A percentile compares a stretch with the other conserved stretches of the same genome.
phyloP scores from a whole-genome alignment of 2,888 invertebrate genomes.

The Hirtodrosophila trivittata region DNA sequence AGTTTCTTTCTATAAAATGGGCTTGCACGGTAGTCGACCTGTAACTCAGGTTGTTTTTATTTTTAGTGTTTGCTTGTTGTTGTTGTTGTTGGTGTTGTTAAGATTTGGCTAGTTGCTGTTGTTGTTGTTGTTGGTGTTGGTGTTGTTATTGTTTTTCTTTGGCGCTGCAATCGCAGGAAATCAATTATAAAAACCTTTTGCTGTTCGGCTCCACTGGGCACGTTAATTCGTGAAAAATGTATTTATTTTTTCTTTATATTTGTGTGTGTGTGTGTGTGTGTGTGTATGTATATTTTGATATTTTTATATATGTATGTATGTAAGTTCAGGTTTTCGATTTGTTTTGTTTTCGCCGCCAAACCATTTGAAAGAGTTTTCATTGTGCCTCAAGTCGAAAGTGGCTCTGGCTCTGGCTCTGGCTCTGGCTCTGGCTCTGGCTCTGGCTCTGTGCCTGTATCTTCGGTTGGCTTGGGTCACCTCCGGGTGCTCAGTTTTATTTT shows the following conservation, averaged over 20 bases:
- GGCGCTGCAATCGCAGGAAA: slow-evolving; percentile 69
- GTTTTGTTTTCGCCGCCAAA: slow-evolving; percentile 38
- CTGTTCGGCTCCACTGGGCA: slow-evolving; percentile 69
- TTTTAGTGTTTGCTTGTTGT: slow-evolving; percentile 10
- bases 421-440: slow-evolving; percentile 30
- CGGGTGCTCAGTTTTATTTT: slow-evolving; percentile 4
- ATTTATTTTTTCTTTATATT: slow-evolving; percentile 51
- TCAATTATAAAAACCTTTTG: slow-evolving; percentile 75
- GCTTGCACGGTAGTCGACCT: slow-evolving; percentile 59
- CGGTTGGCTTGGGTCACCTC: slow-evolving; percentile 51
- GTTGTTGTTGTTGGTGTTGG: slow-evolving; percentile 23
- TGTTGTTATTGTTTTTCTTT: slow-evolving; percentile 47
- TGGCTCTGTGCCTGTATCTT: slow-evolving; percentile 22
- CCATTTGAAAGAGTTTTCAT: slow-evolving; percentile 74
- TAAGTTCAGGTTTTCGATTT: slow-evolving; percentile 36
- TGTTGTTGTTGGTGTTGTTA: slow-evolving; percentile 21
- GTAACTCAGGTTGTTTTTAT: slow-evolving; percentile 33
- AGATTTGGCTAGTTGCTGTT: slow-evolving; percentile 14
- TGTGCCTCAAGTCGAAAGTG: slow-evolving; percentile 63
- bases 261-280: background rate
- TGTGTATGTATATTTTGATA: slow-evolving; percentile 1
- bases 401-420: slow-evolving; percentile 37
- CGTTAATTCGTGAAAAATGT: slow-evolving; percentile 76
- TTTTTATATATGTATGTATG: background rate
- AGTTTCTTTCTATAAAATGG: slow-evolving; percentile 47